Evolutionary conservation across 2,888 invertebrate genomes (phyloP).

Genomic region (Cosmia pyralina): DNA sequence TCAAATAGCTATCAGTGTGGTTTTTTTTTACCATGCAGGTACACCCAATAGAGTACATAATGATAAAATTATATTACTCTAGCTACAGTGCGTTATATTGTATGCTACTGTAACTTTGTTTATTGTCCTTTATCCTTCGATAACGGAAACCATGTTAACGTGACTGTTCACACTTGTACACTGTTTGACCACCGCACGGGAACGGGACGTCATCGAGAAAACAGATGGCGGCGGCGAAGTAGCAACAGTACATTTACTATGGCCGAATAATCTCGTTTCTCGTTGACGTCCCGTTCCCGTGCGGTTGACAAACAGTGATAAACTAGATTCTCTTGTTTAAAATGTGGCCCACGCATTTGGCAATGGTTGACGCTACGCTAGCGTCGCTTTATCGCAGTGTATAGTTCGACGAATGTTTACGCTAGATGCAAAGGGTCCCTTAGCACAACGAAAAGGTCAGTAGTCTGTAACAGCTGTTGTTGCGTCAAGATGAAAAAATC

Average conservation of each 20-base stretch:
- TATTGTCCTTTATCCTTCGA: neutral
- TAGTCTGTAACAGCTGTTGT: neutral
- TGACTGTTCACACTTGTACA: neutral
- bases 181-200: too few relatives aligned
- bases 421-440: neutral
- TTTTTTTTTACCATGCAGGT: conserved; percentile 39
- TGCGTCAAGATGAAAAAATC: neutral
- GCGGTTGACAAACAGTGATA: too few relatives aligned
- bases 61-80: conserved; percentile 19
- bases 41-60: conserved; percentile 13
- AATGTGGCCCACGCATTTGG: neutral
- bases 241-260: too few relatives aligned
- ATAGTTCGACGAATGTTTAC: neutral
- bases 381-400: neutral
- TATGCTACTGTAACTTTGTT: neutral
- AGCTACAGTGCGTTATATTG: neutral
- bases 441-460: neutral
- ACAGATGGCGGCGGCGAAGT: too few relatives aligned
- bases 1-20: conserved; percentile 46
- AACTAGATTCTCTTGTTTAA: neutral
- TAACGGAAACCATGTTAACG: neutral
- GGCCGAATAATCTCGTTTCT: too few relatives aligned
- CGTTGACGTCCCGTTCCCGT: too few relatives aligned
- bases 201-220: too few relatives aligned
- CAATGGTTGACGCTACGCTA: neutral